Evolutionary conservation across 2,797 vertebrate species (phyloP), one percentile per base, ranked within the genome.

Genomic region (Pipistrellus pygmaeus): DNA sequence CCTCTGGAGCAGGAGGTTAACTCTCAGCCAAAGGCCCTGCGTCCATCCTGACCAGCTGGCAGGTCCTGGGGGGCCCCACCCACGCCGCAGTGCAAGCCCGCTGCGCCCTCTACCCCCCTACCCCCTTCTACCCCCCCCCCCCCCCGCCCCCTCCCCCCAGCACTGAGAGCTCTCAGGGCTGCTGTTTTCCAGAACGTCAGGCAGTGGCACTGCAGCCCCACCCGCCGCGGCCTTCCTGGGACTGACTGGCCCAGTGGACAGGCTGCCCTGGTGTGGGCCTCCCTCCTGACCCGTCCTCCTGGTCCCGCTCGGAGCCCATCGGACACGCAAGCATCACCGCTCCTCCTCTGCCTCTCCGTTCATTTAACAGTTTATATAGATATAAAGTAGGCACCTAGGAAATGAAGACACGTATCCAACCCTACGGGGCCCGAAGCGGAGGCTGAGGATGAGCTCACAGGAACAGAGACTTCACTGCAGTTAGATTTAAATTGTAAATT

Each of bases 391-490:
- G 46, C 66, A 81, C 75, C 75, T 71, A 38, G 66, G 35, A 55
- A 46, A 75, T 57, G 21, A 66, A 55, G 68, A 68, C 46, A 88
- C 30, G 6, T 32, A 57, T 57, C 57, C 11, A 81, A 41, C 80
- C 80, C 68, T 15, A 17, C 51, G 20, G 27, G 20, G 35, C 81
- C 57, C 15, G 18, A 51, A 6, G 41, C 46, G 20, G 48, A 46
- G 55, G 53, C 89, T 30, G 90, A 93, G 44, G 44, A 64, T 90
- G 81, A 95, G 78, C 94, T 95, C 95, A 82, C 80, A 80, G 91
- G 95, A 97, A 94, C 88, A 91, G 95, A 81, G 93, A 88, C 91
- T 96, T 98, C 97, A 98, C 95, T 97, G 97, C 96, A 95, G 91
- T 96, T 97, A 96, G 97, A 97, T 98, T 90, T 94, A 97, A 97